Evolutionary conservation across 2,797 vertebrate genomes (phyloP).

Genomic region (Lagodon rhomboides): DNA sequence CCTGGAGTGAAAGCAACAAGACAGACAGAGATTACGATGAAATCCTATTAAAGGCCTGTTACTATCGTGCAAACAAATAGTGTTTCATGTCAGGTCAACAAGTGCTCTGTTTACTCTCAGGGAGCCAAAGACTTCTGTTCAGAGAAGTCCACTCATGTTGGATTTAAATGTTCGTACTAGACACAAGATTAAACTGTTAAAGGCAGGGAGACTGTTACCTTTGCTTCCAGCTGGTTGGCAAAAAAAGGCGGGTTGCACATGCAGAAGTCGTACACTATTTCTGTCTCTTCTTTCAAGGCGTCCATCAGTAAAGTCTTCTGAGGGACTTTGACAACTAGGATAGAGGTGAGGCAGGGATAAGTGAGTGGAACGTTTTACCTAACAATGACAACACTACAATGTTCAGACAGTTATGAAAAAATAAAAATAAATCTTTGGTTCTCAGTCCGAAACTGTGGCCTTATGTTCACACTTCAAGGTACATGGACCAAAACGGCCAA

Average conservation of each 20-base stretch:
- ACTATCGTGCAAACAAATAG: constrained; percentile 58
- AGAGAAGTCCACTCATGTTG: neutral
- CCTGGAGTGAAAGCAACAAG: constrained; percentile 83
- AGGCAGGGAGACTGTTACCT: constrained; percentile 82
- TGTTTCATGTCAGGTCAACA: constrained; percentile 8
- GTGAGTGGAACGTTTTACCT: neutral
- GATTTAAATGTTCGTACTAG: constrained; percentile 8
- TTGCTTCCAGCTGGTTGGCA: constrained; percentile 96
- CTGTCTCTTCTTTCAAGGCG: constrained; percentile 96
- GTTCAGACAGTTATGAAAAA: no score
- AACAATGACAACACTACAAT: no score
- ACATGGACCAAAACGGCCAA: no score
- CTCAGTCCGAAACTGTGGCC: neutral
- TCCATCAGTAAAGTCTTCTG: constrained; percentile 99
- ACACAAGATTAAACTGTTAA: neutral
- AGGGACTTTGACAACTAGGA: constrained; percentile 97
- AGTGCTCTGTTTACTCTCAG: constrained; percentile 9
- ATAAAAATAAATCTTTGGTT: neutral
- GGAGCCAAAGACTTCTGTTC: neutral
- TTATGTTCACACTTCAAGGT: neutral
- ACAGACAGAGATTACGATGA: constrained; percentile 67
- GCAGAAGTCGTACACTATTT: constrained; percentile 97
- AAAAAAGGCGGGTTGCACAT: constrained; percentile 99
- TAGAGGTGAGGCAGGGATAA: neutral
- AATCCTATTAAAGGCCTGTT: constrained; percentile 72